Conservation (phyloP, 2,113 vertebrate genomes). For the Glaucomys volans region DNA sequence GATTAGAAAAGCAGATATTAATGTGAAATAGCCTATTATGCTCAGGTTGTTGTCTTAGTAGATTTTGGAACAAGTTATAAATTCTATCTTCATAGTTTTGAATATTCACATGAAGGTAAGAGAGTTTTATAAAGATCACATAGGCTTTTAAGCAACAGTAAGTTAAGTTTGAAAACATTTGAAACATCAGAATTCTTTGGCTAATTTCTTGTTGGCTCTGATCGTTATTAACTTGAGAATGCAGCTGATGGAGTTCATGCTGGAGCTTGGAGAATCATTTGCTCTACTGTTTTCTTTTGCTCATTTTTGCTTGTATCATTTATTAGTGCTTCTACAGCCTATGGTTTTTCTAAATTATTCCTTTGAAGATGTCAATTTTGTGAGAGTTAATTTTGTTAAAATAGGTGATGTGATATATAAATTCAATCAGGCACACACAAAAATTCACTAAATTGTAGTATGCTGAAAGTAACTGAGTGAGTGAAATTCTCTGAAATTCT, state of each 20-base stretch:
- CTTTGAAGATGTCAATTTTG: neutral
- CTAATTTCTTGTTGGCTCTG: neutral
- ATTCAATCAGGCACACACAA: too few species aligned
- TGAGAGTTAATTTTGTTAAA: neutral
- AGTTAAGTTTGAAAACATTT: neutral
- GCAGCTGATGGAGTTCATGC: neutral
- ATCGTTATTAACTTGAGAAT: neutral
- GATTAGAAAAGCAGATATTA: neutral
- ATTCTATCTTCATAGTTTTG: slow-evolving; percentile 12
- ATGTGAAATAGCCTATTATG: neutral
- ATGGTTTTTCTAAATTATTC: neutral
- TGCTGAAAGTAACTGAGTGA: neutral
- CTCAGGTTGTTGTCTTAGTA: neutral
- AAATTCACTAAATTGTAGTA: neutral
- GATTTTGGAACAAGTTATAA: slow-evolving; percentile 35
- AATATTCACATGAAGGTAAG: neutral
- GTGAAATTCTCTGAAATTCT: accelerated
- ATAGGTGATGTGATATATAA: neutral
- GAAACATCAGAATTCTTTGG: neutral
- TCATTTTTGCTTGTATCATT: neutral
- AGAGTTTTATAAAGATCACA: neutral
- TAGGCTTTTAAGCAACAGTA: neutral
- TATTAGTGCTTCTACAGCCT: neutral
- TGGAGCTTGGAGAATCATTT: neutral
- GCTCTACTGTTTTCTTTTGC: neutral